Evolutionary conservation across 2,113 vertebrate species (phyloP).

Genomic region (Muntiacus reevesi): DNA sequence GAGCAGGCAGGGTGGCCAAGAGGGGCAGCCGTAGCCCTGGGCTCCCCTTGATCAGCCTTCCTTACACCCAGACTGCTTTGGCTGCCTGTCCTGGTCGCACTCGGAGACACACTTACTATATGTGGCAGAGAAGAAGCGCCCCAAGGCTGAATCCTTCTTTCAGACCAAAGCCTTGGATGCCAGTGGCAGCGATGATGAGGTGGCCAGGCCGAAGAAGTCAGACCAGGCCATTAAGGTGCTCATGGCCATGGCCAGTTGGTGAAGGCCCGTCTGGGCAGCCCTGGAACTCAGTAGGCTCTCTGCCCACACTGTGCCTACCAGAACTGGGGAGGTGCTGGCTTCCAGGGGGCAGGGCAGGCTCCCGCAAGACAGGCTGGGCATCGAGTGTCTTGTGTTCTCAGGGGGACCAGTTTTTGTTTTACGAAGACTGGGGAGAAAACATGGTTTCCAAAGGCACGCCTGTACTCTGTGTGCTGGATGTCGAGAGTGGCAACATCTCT

Average conservation of each 20-base stretch:
- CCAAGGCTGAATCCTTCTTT: slow-evolving; percentile 95
- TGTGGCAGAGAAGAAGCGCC: slow-evolving; percentile 95
- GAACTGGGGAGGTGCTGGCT: not conserved
- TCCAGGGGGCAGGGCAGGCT: not conserved
- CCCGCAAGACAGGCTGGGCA: not conserved
- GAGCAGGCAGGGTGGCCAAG: slow-evolving; percentile 6
- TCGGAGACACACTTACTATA: slow-evolving; percentile 97
- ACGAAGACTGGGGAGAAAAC: slow-evolving; percentile 93
- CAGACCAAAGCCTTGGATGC: slow-evolving; percentile 81
- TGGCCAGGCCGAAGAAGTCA: slow-evolving; percentile 72
- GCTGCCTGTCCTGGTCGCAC: slow-evolving; percentile 96
- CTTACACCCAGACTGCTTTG: slow-evolving; percentile 89
- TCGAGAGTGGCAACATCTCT: slow-evolving; percentile 88
- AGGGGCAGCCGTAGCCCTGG: not conserved
- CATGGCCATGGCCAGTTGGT: not conserved
- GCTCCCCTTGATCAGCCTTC: slow-evolving; percentile 18
- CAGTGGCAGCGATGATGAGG: slow-evolving; percentile 78
- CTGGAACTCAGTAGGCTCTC: not conserved
- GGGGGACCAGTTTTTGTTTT: slow-evolving; percentile 90
- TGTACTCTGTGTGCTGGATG: slow-evolving; percentile 90
- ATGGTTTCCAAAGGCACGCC: slow-evolving; percentile 87
- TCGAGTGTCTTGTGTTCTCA: slow-evolving; percentile 69
- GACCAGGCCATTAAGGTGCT: slow-evolving; percentile 81
- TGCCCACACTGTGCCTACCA: not conserved
- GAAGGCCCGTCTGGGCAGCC: not conserved